A percentile compares a stretch with the other conserved stretches of the same genome.
These are phyloP conservation scores for Pinctada fucata DNA, from an alignment of 2,888 invertebrate species.

Conservation along the genomic window DNA sequence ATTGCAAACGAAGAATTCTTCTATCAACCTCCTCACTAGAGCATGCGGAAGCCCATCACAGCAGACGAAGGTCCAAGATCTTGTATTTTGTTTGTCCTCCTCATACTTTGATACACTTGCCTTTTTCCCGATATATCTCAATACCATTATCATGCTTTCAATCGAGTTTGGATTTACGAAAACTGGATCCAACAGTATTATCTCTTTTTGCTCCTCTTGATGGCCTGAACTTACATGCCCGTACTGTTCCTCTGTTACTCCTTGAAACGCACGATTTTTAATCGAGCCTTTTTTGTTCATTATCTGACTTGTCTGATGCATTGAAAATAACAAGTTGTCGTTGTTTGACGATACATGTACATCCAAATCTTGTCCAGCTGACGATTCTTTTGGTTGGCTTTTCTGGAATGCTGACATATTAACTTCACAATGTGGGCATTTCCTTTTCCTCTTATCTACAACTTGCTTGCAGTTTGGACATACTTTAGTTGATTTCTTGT, in stretches of 20 bases:
- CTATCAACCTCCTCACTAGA: constrained; percentile 23
- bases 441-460: neutral
- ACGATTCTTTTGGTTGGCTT: neutral
- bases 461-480: constrained; percentile 15
- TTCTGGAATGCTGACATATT: neutral
- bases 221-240: constrained; percentile 21
- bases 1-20: constrained; percentile 27
- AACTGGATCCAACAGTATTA: constrained; percentile 30
- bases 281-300: neutral
- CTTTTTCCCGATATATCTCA: constrained; percentile 28
- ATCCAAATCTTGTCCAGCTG: too few species aligned
- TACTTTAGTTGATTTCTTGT: constrained; percentile 2
- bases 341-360: too few species aligned
- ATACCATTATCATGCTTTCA: constrained; percentile 22
- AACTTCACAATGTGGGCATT: constrained; percentile 11
- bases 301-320: neutral
- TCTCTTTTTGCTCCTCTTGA: neutral
- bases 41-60: constrained; percentile 34
- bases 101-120: constrained; percentile 19
- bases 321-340: neutral
- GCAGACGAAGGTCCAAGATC: constrained; percentile 30
- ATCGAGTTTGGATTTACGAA: constrained; percentile 32
- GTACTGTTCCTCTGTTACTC: neutral
- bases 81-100: neutral
- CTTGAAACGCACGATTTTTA: neutral